Base-by-base conservation (phyloP, 2,888 invertebrate species). In the Scrobipalpa atriplicella region DNA sequence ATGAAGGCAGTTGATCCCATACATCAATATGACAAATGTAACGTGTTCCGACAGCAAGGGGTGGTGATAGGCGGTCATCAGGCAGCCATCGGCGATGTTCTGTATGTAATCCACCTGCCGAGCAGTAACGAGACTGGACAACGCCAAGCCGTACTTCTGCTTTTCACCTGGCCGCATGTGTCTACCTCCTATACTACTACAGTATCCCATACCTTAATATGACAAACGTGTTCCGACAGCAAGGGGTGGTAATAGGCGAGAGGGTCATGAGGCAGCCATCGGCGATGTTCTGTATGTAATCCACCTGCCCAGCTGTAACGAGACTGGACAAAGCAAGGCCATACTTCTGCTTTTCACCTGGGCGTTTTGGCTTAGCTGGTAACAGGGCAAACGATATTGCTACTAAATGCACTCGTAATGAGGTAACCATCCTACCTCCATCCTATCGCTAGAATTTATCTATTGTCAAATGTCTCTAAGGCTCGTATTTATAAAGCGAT, bases 11-110 rank as follows among this genome's bases (percentile, higher is more conserved):
- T 29, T 3, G 29, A 29, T 29, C 29, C 5, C 2, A 29, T 43
- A 88, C 91, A 86, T 89, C 62, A 87, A 70, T 69, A 92, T 86
- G 58, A 88, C 79, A 66, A 93, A 93, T 0, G 92, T 90, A 93
- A 93, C 0, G 92, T 90, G 71, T 93, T 93, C 47, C 93, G 85
- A 56, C 92, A 89, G 71, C 93, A 93, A 0, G 93, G 93, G 3
- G 87, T 89, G n/a, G 84, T 86, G 56, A 92, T 89, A 0, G 93
- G 88, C 1, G 93, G 92, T 92, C 85, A 93, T 85, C 10, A 87
- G 76, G 60, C 90, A 91, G 18, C 90, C 90, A 54, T 91, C 89
- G 67, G 76, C 78, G 65, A 93, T 86, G 69, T 91, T 89, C 73
- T 92, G 89, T 81, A 86, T 84, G 68, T 76, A 87, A 73, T 93